Conservation (phyloP, 2,113 vertebrate species). For the Vicugna pacos region DNA sequence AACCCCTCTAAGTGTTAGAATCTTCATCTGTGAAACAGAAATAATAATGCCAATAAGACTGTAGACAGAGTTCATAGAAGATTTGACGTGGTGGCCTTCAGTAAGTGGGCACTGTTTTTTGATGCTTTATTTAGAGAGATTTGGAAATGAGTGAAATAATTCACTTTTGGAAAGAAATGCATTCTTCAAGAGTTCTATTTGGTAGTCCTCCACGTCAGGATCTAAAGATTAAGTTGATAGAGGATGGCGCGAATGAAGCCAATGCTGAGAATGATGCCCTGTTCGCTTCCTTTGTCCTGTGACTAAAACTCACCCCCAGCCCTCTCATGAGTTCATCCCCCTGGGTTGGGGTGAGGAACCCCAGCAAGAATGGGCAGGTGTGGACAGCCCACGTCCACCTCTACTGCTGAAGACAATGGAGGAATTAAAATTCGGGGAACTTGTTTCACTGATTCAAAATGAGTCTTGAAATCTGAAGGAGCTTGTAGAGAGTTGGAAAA, state of each 20-base stretch:
- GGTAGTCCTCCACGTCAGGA: neutral
- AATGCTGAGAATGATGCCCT: neutral
- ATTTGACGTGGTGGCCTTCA: neutral
- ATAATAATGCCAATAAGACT: no score
- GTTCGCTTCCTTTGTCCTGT: neutral
- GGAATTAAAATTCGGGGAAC: neutral
- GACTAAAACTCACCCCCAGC: no score
- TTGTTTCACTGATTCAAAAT: neutral
- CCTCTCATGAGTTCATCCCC: no score
- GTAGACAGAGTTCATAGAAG: neutral
- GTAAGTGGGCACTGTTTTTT: neutral
- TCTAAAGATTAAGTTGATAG: neutral
- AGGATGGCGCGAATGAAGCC: neutral
- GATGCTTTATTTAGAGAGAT: neutral
- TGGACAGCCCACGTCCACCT: neutral
- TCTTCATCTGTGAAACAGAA: neutral
- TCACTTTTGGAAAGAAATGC: neutral
- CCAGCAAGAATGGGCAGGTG: no score
- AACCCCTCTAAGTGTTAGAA: neutral
- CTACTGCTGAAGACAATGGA: neutral
- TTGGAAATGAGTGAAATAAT: neutral
- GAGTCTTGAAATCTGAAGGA: neutral
- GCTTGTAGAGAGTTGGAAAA: neutral
- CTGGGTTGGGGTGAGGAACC: neutral
- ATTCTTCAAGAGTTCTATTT: neutral